phyloP scores from a whole-genome alignment of 2,888 invertebrate species.

The Trachelus iudaicus region DNA sequence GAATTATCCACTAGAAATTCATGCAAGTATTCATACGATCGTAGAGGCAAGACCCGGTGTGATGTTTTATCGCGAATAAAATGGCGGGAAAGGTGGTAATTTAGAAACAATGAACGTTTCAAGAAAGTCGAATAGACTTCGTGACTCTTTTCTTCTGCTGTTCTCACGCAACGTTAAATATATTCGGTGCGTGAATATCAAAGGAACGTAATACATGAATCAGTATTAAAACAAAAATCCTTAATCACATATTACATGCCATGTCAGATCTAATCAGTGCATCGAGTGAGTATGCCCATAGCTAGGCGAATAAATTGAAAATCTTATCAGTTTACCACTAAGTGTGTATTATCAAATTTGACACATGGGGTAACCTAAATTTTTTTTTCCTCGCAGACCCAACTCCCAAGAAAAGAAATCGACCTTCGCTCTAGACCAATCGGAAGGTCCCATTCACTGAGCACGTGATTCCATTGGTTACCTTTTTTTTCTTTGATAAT shows the following conservation, averaged over 20 bases:
- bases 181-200: neutral
- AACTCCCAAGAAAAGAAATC: neutral
- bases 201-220: neutral
- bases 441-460: too few species aligned
- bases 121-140: neutral
- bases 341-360: neutral
- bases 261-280: too few species aligned
- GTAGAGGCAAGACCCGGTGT: neutral
- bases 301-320: too few species aligned
- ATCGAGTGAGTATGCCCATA: too few species aligned
- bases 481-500: neutral
- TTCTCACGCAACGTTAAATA: neutral
- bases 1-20: neutral
- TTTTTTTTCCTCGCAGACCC: neutral
- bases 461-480: neutral
- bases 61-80: neutral
- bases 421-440: too few species aligned
- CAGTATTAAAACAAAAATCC: neutral
- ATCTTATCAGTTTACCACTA: neutral
- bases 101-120: neutral
- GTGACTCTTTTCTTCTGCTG: neutral
- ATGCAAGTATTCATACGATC: neutral
- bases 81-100: neutral
- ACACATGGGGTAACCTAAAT: neutral
- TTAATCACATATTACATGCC: neutral